Base-by-base conservation (phyloP, 2,113 vertebrate genomes). In the Pomatorhinus ruficollis region DNA sequence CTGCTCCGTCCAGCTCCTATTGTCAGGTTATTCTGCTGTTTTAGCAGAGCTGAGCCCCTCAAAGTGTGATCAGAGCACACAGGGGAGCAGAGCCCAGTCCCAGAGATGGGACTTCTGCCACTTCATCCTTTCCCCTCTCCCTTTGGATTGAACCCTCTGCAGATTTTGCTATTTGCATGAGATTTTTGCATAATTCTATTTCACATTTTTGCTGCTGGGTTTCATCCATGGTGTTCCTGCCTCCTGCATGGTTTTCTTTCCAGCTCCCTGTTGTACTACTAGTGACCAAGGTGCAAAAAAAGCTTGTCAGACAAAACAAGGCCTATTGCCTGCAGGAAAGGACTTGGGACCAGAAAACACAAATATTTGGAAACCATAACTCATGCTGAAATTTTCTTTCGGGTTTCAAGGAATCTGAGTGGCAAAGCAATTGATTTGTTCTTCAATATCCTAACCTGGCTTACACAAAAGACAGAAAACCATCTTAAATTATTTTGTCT, bases 401-500 rank as follows among this genome's bases (percentile, higher is more conserved):
- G 9, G 14, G 17, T 83, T 93, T 77, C 64, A 85, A 83, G 35
- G 56, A 87, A 87, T 71, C 23, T 11, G 12, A 93, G 77, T 47
- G 31, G 59, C 57, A 65, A 85, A 88, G 42, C n/a, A 87, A 86
- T 53, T 52, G 64, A 90, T 65, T 82, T 71, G 23, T 81, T 64
- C 74, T 83, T 89, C 88, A 87, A 57, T 77, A 83, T 72, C 74
- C 80, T 53, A 90, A 87, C 79, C 72, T 35, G 63, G n/a, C 69
- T 90, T 78, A 80, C 13, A 94, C 40, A 95, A 90, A 75, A 79
- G 85, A 89, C 33, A 93, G 59, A 49, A 95, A 93, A 78, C 27
- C 69, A 69, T 49, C 75, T 76, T 42, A 92, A 93, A 92, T 90
- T 93, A 93, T 93, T 95, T 91, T 79, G 47, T 50, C 69, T 91